Base-by-base conservation (phyloP, 2,888 invertebrate genomes). In the Chironomus riparius region DNA sequence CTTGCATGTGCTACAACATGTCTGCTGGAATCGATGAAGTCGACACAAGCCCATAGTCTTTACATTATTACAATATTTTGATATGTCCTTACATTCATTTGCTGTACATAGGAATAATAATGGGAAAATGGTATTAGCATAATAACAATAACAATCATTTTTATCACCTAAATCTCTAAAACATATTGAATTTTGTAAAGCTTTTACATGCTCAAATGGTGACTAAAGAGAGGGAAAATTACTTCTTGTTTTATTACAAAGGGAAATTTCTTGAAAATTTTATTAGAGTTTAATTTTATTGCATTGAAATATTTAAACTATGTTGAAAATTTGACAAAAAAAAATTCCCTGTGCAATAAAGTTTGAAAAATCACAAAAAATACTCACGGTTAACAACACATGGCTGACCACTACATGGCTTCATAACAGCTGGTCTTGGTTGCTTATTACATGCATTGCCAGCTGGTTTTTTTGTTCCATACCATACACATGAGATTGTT, bases 401-500 rank as follows among this genome's bases (percentile, higher is more conserved):
- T 4, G 89, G 86, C 74, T 87, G 85, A 77, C 91, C 91, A 80
- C 87, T 88, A 83, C 97, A 97, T 47, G 88, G 85, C 82, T 92
- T 91, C 85, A 90, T 89, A 50, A 94, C 92, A 4, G 88, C 85
- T 0, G 96, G 96, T 74, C 94, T 86, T 0, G 89, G 87, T 79
- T 92, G 86, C 77, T 90, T 89, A 79, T 90, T 89, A 83, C 98
- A 98, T 15, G 93, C 93, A 78, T 92, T 91, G 15, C 92, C 95
- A 6, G 96, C 96, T 47, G 94, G 90, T 80, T 89, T 89, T 79
- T 90, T 92, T 21, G 91, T 92, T 5, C 92, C 91, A 80, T 90
- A 91, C 98, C 97, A 98, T 78, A 97, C 94, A 84, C 98, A 98
- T 80, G 93, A 93, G 76, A 98, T 86, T 79, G 92, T 91, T 79